These are phyloP conservation scores for Trypoxylon attenuatum DNA, from an alignment of 2,888 invertebrate species.

Conservation along the genomic window DNA sequence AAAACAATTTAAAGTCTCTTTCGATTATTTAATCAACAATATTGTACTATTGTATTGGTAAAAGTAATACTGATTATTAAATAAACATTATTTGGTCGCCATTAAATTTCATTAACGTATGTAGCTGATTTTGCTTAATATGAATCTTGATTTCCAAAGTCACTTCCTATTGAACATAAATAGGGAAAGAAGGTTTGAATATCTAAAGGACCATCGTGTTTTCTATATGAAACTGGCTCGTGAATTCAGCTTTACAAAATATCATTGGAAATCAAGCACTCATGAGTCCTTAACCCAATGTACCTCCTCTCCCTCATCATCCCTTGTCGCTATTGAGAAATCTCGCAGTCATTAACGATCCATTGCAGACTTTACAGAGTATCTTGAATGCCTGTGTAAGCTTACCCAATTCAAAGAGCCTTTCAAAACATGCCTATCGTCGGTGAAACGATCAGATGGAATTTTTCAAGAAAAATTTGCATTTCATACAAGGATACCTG, in stretches of 20 bases:
- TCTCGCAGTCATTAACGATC: slow-evolving; percentile 10
- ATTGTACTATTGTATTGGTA: no score
- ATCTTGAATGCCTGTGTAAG: slow-evolving; percentile 1
- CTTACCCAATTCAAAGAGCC: slow-evolving; percentile 3
- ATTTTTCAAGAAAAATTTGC: slow-evolving; percentile 23
- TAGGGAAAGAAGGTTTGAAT: no score
- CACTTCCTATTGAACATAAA: no score
- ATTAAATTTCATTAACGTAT: no score
- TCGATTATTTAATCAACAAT: no score
- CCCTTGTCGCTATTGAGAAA: neutral
- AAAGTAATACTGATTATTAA: no score
- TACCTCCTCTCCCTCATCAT: neutral
- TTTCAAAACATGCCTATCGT: slow-evolving; percentile 2
- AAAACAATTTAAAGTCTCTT: no score
- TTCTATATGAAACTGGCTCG: no score
- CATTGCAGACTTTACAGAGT: neutral
- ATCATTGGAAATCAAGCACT: neutral
- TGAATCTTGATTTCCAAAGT: no score
- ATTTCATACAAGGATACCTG: neutral
- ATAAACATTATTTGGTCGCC: no score
- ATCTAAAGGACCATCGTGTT: no score
- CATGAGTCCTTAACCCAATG: neutral
- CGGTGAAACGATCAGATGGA: slow-evolving; percentile 8
- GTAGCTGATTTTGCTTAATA: no score
- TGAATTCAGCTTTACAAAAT: neutral